Evolutionary conservation across 1,140 invertebrate species (phyloP).

Genomic region (Campoletis sonorensis): DNA sequence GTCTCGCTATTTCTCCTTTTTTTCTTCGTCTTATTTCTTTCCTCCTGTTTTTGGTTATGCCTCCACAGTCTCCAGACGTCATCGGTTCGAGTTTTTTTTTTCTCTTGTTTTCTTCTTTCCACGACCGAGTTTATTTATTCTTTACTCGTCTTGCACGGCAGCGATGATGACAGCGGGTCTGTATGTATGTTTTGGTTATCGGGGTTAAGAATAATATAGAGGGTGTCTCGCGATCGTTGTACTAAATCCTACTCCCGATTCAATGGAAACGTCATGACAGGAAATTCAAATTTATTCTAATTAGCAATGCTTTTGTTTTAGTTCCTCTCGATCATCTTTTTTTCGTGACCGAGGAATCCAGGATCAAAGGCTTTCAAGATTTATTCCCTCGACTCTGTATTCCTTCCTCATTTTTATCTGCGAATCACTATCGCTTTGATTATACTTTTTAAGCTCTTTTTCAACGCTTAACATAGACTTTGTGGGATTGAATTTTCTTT

Average conservation of each 20-base stretch:
- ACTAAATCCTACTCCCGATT: background rate
- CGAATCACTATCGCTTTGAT: background rate
- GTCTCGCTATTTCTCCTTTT: background rate
- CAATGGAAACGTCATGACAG: too few relatives aligned
- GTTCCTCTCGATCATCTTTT: background rate
- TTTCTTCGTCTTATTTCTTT: background rate
- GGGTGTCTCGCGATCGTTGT: background rate
- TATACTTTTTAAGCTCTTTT: background rate
- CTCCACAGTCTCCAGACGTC: background rate
- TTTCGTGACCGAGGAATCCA: background rate
- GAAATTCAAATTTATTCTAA: too few relatives aligned
- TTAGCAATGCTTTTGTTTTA: too few relatives aligned
- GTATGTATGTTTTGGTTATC: background rate
- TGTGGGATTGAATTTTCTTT: background rate
- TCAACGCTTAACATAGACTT: background rate
- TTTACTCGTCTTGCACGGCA: background rate
- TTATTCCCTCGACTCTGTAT: background rate
- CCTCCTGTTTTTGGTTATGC: background rate
- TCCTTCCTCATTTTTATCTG: background rate
- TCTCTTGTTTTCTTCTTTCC: too few relatives aligned
- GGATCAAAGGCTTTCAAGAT: background rate
- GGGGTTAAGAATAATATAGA: background rate
- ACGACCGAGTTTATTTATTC: slow-evolving; percentile 11
- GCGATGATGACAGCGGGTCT: background rate
- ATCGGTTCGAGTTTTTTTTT: background rate